Percentiles rank a stretch among this genome's conserved stretches.
phyloP scores from a whole-genome alignment of 2,113 vertebrate species.

The Tor tambroides region DNA sequence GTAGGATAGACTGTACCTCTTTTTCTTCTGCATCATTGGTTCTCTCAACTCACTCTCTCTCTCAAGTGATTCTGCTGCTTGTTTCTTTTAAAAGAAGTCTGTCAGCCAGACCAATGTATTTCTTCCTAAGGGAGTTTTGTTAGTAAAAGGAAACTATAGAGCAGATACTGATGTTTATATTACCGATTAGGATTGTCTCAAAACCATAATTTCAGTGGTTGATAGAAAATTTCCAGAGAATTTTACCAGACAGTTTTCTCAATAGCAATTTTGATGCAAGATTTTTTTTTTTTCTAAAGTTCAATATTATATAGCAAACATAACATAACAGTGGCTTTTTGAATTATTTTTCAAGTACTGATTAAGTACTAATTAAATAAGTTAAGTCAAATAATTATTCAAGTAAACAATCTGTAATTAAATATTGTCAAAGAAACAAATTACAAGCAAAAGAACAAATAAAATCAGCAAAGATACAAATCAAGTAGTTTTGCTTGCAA shows the following conservation, averaged over 20 bases:
- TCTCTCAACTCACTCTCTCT: background rate
- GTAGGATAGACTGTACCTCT: constrained; percentile 43
- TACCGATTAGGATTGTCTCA: background rate
- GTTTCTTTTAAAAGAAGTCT: background rate
- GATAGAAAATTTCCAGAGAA: background rate
- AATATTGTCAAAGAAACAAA: background rate
- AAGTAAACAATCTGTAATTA: background rate
- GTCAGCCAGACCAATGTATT: background rate
- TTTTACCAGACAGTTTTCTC: background rate
- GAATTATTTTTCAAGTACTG: background rate
- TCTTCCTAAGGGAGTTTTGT: background rate
- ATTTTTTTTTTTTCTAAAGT: background rate
- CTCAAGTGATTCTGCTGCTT: constrained; percentile 8
- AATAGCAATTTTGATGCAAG: background rate
- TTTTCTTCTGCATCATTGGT: constrained; percentile 18
- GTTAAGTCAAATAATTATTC: background rate
- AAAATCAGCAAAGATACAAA: background rate
- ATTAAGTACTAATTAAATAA: background rate
- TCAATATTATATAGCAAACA: background rate
- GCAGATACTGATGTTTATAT: background rate
- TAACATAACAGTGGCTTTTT: background rate
- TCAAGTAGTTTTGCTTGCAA: background rate
- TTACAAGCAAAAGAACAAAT: background rate
- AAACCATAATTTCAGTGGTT: background rate
- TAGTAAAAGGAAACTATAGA: background rate